These are phyloP conservation scores for Serilophus lunatus DNA, from an alignment of 2,113 vertebrate genomes.

Conservation along the genomic window DNA sequence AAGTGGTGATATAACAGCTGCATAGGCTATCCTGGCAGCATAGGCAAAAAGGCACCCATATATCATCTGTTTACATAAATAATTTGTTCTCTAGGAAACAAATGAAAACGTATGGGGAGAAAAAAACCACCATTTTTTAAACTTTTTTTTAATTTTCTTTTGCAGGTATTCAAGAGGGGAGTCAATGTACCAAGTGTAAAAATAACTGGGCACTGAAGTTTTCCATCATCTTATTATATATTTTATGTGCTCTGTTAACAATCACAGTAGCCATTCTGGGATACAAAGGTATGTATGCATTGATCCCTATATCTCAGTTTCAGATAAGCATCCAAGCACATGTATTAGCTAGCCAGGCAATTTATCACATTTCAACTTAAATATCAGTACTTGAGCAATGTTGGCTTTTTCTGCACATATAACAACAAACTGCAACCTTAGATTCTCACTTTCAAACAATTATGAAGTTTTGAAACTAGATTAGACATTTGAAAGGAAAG, in stretches of 20 bases:
- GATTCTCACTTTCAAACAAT: neutral
- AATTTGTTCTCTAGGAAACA: neutral
- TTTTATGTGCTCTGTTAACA: constrained; percentile 89
- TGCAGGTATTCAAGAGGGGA: constrained; percentile 95
- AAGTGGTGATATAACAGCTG: neutral
- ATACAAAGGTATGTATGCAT: constrained; percentile 88
- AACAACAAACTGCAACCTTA: neutral
- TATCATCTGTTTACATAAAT: neutral
- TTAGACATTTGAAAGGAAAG: neutral
- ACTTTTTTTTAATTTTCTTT: constrained; percentile 61
- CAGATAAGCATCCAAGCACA: neutral
- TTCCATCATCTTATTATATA: constrained; percentile 90
- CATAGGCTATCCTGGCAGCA: neutral
- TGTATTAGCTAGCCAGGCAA: neutral
- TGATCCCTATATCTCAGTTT: neutral
- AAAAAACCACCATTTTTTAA: neutral
- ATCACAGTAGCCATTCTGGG: constrained; percentile 93
- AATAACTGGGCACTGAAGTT: constrained; percentile 95
- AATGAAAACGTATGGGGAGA: neutral
- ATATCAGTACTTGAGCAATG: neutral
- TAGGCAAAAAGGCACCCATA: neutral
- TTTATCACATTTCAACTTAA: neutral
- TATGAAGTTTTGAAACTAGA: neutral
- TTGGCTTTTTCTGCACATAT: neutral
- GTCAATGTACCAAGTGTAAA: constrained; percentile 94